Conservation (phyloP, 1,140 invertebrate species). For the Tetragonula clypearis region DNA sequence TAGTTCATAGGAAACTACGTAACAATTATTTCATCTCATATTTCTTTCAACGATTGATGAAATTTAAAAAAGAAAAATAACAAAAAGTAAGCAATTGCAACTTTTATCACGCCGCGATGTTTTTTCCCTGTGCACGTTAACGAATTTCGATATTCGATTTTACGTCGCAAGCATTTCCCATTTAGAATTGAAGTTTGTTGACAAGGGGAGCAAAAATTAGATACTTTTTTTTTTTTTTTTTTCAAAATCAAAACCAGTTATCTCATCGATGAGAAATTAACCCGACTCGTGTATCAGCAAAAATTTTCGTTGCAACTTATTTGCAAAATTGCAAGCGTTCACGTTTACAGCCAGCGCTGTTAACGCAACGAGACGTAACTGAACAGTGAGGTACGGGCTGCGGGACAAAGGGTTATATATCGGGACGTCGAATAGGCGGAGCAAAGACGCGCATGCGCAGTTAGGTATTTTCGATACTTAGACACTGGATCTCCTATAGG, state of each 20-base stretch:
- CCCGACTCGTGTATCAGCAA: neutral
- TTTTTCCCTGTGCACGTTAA: slow-evolving; percentile 6
- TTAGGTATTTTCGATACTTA: slow-evolving; percentile 73
- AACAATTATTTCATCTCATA: neutral
- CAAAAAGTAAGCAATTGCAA: neutral
- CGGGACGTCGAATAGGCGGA: slow-evolving; percentile 54
- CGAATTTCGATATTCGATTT: slow-evolving; percentile 32
- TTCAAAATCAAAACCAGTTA: slow-evolving; percentile 29
- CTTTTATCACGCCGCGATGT: neutral
- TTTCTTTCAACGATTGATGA: neutral
- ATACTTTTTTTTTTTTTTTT: neutral
- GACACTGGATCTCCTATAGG: slow-evolving; percentile 57
- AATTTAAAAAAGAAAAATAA: neutral
- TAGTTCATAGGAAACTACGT: neutral
- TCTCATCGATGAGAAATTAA: neutral
- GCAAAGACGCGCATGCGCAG: slow-evolving; percentile 69
- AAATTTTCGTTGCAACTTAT: neutral
- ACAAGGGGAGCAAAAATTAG: neutral
- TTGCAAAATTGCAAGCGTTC: slow-evolving; percentile 12
- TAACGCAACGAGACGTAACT: slow-evolving; percentile 4
- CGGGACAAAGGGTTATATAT: slow-evolving; percentile 27
- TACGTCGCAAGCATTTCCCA: neutral
- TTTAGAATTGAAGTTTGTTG: neutral
- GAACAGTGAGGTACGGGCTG: slow-evolving; percentile 12
- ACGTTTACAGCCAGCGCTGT: neutral